Conservation (phyloP, 2,888 invertebrate species). For the Apodemia zela region DNA sequence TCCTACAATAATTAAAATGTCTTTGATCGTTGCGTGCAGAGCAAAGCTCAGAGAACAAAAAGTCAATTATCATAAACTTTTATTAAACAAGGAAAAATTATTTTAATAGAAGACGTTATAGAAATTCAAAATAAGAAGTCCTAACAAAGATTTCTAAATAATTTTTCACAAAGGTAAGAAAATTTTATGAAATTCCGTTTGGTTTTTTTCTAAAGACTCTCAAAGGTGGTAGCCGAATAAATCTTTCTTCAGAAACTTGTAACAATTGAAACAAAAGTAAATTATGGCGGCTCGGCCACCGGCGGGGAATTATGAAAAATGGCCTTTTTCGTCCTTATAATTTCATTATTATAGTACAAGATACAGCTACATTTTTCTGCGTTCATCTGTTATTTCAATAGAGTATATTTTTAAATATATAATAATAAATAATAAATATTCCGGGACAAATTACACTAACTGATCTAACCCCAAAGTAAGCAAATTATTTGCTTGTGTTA, state of each 20-base stretch:
- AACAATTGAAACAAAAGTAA: constrained; percentile 78
- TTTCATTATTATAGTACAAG: constrained; percentile 6
- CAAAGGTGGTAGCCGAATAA: constrained; percentile 52
- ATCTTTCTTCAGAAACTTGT: constrained; percentile 55
- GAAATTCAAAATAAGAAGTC: constrained; percentile 9
- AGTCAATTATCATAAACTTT: background rate
- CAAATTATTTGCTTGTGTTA: too few species aligned
- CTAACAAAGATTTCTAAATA: background rate
- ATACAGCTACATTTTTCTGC: background rate
- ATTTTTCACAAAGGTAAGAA: constrained; percentile 18
- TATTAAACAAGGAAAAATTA: background rate
- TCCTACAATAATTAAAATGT: too few species aligned
- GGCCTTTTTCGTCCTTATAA: constrained; percentile 28
- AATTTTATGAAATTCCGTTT: constrained; percentile 20
- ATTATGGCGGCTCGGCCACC: constrained; percentile 51
- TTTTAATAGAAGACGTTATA: background rate
- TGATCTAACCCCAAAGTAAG: too few species aligned
- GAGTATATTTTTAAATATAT: background rate
- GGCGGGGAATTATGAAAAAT: constrained; percentile 66
- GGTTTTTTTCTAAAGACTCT: constrained; percentile 29
- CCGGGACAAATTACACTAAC: too few species aligned
- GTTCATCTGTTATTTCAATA: background rate
- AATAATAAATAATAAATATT: too few species aligned
- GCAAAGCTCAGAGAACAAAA: background rate
- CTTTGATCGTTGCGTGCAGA: too few species aligned